Conservation (phyloP, 2,797 vertebrate genomes). For the Brachyalestes nurse region DNA sequence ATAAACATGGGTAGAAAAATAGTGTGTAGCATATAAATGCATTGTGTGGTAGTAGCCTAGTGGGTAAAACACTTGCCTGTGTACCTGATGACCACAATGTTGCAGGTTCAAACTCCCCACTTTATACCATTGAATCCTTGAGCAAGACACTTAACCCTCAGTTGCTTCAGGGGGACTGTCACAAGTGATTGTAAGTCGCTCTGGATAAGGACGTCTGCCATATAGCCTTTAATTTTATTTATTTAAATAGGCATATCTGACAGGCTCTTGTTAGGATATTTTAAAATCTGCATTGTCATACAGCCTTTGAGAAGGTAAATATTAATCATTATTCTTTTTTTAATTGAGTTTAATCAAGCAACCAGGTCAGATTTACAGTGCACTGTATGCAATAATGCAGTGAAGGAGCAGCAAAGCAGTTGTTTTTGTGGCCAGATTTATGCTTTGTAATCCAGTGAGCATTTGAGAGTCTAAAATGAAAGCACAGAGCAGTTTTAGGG, state of each 20-base stretch:
- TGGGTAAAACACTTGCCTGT: too few relatives aligned
- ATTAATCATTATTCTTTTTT: background rate
- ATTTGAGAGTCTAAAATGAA: conserved; percentile 42
- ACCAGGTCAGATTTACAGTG: background rate
- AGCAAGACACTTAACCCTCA: too few relatives aligned
- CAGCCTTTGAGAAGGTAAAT: background rate
- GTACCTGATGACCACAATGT: too few relatives aligned
- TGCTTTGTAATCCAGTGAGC: conserved; percentile 37
- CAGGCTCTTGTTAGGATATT: background rate
- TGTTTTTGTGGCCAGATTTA: conserved; percentile 40
- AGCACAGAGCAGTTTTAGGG: conserved; percentile 37
- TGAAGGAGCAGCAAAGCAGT: background rate
- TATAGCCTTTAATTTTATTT: too few relatives aligned
- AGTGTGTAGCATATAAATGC: too few relatives aligned
- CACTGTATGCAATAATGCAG: background rate
- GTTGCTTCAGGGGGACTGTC: too few relatives aligned
- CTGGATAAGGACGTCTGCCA: too few relatives aligned
- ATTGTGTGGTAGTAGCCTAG: too few relatives aligned
- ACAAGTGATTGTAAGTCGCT: too few relatives aligned
- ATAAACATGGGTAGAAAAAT: too few relatives aligned
- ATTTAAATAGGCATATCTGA: background rate
- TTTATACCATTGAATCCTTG: too few relatives aligned
- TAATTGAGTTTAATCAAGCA: background rate
- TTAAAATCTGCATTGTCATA: background rate
- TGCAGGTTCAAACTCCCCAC: too few relatives aligned